Conservation (phyloP, 1,140 invertebrate species). For the Charaxes varanes region DNA sequence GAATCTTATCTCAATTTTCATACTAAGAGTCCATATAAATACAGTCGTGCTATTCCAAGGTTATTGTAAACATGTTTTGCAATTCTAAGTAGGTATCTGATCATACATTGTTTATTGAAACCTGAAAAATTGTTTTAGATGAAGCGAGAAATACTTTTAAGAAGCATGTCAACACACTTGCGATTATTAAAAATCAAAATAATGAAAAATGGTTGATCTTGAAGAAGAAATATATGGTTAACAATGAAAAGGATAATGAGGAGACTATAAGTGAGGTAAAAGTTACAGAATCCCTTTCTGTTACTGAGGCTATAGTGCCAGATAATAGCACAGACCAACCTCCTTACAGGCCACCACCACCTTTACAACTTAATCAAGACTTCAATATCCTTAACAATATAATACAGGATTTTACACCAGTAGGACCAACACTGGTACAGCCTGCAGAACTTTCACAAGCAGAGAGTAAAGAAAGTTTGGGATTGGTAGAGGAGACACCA, state of each 20-base stretch:
- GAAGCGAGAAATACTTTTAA: conserved; percentile 91
- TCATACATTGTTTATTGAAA: not conserved
- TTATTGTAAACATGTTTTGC: not conserved
- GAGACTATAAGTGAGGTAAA: conserved; percentile 29
- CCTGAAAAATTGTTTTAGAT: conserved; percentile 75
- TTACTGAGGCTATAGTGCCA: conserved; percentile 29
- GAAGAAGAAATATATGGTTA: conserved; percentile 80
- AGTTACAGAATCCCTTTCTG: conserved; percentile 39
- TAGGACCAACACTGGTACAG: conserved; percentile 13
- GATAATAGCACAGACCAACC: conserved; percentile 58
- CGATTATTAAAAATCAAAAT: conserved; percentile 86
- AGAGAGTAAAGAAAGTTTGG: conserved; percentile 41
- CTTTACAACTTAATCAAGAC: conserved; percentile 69
- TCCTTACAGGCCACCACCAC: conserved; percentile 81
- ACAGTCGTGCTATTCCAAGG: conserved; percentile 3
- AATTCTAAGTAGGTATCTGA: not conserved
- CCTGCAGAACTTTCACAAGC: too few species aligned
- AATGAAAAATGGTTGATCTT: conserved; percentile 90
- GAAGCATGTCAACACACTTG: conserved; percentile 91
- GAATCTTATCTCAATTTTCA: too few species aligned
- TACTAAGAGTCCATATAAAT: conserved; percentile 2
- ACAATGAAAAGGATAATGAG: conserved; percentile 39
- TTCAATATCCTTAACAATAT: conserved; percentile 47
- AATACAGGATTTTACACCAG: conserved; percentile 34
- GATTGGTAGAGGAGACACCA: conserved; percentile 39